Evolutionary conservation across 2,888 invertebrate species (phyloP), one percentile per base, ranked within the genome.

Genomic region (Saturnia japonica): DNA sequence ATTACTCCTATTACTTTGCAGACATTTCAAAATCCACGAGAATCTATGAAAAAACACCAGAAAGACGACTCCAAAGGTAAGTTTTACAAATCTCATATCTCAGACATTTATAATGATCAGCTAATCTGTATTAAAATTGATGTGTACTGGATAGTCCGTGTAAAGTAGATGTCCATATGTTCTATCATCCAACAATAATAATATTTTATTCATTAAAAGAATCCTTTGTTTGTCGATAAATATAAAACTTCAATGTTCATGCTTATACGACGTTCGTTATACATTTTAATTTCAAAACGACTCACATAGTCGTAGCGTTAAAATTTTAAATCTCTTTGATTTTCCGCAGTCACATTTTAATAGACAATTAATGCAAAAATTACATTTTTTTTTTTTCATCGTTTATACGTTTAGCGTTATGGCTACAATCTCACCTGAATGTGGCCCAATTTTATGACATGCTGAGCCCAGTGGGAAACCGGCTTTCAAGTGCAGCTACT

Each of bases 41-140:
- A 88, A 2, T 83, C 83, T 11, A 84, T 86, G 83, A 89, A 84
- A 70, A 88, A 88, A 74, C 72, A 85, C 43, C 85, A 88, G 73
- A 88, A 82, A 77, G 83, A 83, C 54, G 86, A 89, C 51, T 34
- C 73, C 6, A 91, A 86, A 87, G 88, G 91, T 90, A 83, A 81
- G 76, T 40, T 45, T 19, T 57, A 8, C 42, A 1, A 67, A 64
- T 47, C 28, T 9, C 4, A 25, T 57, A 43, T 54, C n/a, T 22
- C 54, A 9, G n/a, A 22, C 54, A 22, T 22, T n/a, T 54, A 1
- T 54, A 54, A 54, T 11, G n/a, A 54, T 8, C 54, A 54, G 22
- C 22, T 54, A 54, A 1, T 22, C 3, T 54, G 6, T 54, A 54
- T 6, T 22, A 22, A 54, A 11, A 11, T 54, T 54, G n/a, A 14